Evolutionary conservation across 2,888 invertebrate genomes (phyloP), one percentile per base, ranked within the genome.

Genomic region (Brenthis ino): DNA sequence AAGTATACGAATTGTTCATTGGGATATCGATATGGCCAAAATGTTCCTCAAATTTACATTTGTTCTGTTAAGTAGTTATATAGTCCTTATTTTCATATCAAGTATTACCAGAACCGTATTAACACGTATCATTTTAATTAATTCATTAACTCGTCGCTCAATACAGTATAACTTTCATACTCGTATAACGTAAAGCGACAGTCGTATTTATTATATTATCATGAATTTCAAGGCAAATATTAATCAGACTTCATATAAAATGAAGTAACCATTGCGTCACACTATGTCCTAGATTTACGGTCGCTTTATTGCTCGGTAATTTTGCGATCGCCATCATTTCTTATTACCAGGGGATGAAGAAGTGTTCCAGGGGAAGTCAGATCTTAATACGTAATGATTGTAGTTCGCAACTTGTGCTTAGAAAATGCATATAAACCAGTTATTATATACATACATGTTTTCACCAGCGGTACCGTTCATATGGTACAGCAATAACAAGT

Each of bases 221-320:
- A 48, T 24, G 24, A 58, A 48, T 48, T 24, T 58, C 58, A 58
- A 48, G 58, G 58, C 47, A 24, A 58, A 58, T 58, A 43, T 20
- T 58, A 48, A 58, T 47, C 47, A 24, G 33, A 55, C 24, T 58
- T 48, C 5, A 58, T 48, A 24, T 58, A 24, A 58, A 58, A 48
- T 48, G 48, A 13, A 47, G 16, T 58, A 24, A n/a, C 6, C 14
- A 14, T 58, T 58, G 47, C 48, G 48, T 48, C 58, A 58, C 2
- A 54, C 50, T 43, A n/a, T 37, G 55, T 16, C 51, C 51, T 53
- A 14, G 16, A 14, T 53, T 53, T 16, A 53, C 51, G 51, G 51
- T 53, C 16, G 51, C 51, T 2, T 16, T n/a, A 16, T 16, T 24
- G 24, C 47, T 60, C 11, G 4, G n/a, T 50, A 1, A 50, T 13